Evolutionary conservation across 2,113 vertebrate genomes (phyloP).

Genomic region (Eulemur rufifrons): DNA sequence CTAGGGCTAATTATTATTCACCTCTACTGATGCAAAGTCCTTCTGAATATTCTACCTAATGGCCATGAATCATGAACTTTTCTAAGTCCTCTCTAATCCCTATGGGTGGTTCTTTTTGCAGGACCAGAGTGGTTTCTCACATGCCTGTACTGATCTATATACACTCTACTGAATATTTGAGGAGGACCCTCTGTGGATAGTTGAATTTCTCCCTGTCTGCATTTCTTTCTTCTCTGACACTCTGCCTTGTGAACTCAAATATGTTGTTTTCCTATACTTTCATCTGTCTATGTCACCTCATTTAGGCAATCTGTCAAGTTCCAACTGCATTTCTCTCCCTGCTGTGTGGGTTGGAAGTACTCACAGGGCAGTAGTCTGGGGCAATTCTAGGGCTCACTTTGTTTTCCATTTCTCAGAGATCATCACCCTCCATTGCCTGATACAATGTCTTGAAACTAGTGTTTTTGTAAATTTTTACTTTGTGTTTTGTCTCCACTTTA

Average conservation of each 20-base stretch:
- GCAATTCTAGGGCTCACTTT: too few species aligned
- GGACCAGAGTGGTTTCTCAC: fast-evolving
- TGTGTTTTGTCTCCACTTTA: neutral
- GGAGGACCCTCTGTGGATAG: neutral
- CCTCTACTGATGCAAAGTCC: neutral
- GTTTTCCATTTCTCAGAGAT: neutral
- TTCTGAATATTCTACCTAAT: neutral
- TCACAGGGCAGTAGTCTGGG: neutral
- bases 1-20: neutral
- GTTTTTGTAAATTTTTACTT: neutral
- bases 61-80: neutral
- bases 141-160: neutral
- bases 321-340: neutral
- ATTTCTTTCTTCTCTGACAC: neutral
- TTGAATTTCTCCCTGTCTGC: neutral
- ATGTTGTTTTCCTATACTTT: neutral
- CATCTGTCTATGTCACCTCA: neutral
- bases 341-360: neutral
- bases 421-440: neutral
- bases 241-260: neutral
- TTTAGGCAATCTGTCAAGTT: neutral
- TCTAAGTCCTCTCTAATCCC: neutral
- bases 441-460: neutral
- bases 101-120: neutral
- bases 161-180: neutral